Evolutionary conservation across 2,888 invertebrate genomes (phyloP), one percentile per base, ranked within the genome.

Genomic region (Archips crataeganus): DNA sequence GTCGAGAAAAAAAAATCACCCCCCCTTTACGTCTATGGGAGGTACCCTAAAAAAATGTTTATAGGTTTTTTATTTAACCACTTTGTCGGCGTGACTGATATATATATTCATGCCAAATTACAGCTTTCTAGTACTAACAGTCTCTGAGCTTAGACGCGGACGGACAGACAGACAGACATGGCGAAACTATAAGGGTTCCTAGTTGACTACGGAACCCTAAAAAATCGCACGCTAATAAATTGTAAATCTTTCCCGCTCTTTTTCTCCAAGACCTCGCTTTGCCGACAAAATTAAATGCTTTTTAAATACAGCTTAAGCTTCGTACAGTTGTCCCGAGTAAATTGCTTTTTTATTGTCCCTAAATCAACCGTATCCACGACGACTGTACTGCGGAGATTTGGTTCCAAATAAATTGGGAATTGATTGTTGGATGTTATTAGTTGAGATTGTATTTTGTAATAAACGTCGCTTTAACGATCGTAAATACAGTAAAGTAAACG

Each of bases 311-410:
- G 57, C 67, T 68, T 63, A 63, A 68, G 57, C 63, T 39, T 42
- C n/a, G 67, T 67, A 54, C 54, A 72, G 68, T 67, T 67, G 45
- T 49, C 62, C 57, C 32, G 47, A 68, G 68, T 73, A 73, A 73
- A 73, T 73, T 73, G 68, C 72, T 67, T 73, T 68, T 73, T 73
- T 73, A 73, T 73, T 73, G 72, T 73, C 39, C 72, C 62, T 73
- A 68, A 73, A 73, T 73, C 72, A 73, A n/a, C 47, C 68, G 47
- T 68, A 60, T 63, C 72, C 60, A 39, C 71, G 68, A 63, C 72
- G 62, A 73, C 68, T 68, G 63, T 68, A 62, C 71, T 62, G 39
- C 23, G 39, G 67, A 67, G 67, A 72, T 68, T 71, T 71, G 15
- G 59, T 47, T 72, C 39, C 47, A 10, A 68, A 73, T 68, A 32